Evolutionary conservation across 2,113 vertebrate species (phyloP).

Genomic region (Podocnemis expansa): DNA sequence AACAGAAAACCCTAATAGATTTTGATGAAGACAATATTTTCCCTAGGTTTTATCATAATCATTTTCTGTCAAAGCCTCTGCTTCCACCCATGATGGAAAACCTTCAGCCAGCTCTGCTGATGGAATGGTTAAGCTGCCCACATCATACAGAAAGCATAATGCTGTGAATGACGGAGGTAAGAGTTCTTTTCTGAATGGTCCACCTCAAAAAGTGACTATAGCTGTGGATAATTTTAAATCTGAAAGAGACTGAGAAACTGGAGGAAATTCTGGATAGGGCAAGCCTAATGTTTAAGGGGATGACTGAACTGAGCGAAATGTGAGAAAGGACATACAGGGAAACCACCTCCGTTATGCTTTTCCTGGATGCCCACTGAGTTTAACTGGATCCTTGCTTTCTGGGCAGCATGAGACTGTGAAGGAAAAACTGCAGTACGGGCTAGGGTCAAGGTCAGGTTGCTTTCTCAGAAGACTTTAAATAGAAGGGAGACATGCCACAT

Average conservation of each 20-base stretch:
- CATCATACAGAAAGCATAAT: background rate
- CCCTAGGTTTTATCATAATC: too few relatives aligned
- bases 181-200: rapidly evolving
- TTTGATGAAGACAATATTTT: background rate
- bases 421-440: background rate
- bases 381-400: background rate
- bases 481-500: background rate
- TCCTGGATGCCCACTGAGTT: background rate
- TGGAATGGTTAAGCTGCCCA: background rate
- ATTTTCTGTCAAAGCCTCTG: background rate
- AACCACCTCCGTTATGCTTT: background rate
- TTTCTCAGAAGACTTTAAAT: background rate
- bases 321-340: background rate
- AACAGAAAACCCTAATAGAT: background rate
- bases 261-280: background rate
- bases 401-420: rapidly evolving
- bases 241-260: background rate
- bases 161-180: background rate
- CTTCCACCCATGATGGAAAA: background rate
- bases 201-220: background rate
- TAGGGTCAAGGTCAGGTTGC: background rate
- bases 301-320: background rate
- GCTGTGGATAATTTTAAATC: background rate
- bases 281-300: background rate
- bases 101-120: background rate